Conservation (phyloP, 1,140 invertebrate genomes). For the Brachionus manjavacas region DNA sequence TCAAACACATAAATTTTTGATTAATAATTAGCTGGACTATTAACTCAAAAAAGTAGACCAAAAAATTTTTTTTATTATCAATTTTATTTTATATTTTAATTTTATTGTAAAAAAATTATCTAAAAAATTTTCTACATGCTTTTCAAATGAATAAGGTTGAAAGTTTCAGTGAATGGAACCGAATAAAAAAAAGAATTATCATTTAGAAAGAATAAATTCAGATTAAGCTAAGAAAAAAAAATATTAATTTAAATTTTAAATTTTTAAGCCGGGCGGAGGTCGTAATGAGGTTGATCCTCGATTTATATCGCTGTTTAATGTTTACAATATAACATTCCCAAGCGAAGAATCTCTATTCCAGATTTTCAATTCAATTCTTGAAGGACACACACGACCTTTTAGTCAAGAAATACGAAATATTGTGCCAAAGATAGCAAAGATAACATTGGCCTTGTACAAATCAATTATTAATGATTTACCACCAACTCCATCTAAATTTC, state of each 20-base stretch:
- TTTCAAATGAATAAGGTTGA: too few relatives aligned
- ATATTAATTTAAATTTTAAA: not conserved
- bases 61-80: too few relatives aligned
- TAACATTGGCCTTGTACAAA: slow-evolving; percentile 77
- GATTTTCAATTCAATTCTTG: slow-evolving; percentile 69
- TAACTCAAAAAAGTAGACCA: too few relatives aligned
- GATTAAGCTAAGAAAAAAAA: not conserved
- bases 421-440: slow-evolving; percentile 66
- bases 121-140: too few relatives aligned
- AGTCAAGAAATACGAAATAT: slow-evolving; percentile 64
- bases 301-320: slow-evolving; percentile 79
- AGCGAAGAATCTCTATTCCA: slow-evolving; percentile 61
- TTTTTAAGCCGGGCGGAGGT: slow-evolving; percentile 66
- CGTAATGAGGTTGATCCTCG: slow-evolving; percentile 80
- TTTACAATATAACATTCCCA: slow-evolving; percentile 78
- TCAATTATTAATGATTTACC: slow-evolving; percentile 69
- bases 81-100: too few relatives aligned
- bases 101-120: too few relatives aligned
- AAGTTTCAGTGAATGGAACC: too few relatives aligned
- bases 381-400: slow-evolving; percentile 70
- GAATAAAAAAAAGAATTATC: too few relatives aligned
- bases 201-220: too few relatives aligned
- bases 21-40: too few relatives aligned
- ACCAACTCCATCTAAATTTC: slow-evolving; percentile 85
- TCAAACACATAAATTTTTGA: too few relatives aligned